Conservation (phyloP, 2,888 invertebrate species). For the Eutolmus rufibarbis region DNA sequence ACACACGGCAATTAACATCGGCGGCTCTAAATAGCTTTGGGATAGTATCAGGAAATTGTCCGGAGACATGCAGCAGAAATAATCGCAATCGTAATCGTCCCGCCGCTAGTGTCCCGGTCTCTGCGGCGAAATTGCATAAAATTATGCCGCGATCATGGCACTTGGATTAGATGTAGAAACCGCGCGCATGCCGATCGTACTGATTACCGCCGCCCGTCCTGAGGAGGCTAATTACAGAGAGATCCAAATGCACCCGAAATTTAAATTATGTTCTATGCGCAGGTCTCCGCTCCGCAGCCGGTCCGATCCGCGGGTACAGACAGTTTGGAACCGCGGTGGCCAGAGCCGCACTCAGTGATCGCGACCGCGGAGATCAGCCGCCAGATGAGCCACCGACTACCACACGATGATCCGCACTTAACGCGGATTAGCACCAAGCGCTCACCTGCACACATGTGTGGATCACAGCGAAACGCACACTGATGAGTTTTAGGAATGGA, state of each 20-base stretch:
- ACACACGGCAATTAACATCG: conserved; percentile 2
- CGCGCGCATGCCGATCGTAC: background rate
- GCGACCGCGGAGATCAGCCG: background rate
- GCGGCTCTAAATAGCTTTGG: background rate
- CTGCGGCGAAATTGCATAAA: conserved; percentile 12
- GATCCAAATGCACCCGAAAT: background rate
- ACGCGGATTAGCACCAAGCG: background rate
- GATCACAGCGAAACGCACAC: background rate
- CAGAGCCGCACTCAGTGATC: conserved; percentile 30
- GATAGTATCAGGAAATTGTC: background rate
- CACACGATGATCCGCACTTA: background rate
- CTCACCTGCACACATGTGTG: background rate
- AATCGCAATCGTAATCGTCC: background rate
- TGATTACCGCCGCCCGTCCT: background rate
- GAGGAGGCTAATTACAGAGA: background rate
- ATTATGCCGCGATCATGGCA: background rate
- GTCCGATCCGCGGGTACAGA: background rate
- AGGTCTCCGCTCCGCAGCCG: background rate
- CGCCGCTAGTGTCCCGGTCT: background rate
- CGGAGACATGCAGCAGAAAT: background rate
- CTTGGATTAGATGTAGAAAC: background rate
- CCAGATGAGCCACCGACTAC: background rate
- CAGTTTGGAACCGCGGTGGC: conserved; percentile 10
- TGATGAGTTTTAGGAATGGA: background rate
- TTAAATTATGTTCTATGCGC: background rate